Conservation (phyloP, 2,797 vertebrate species). For the Atherinosoma microstoma region DNA sequence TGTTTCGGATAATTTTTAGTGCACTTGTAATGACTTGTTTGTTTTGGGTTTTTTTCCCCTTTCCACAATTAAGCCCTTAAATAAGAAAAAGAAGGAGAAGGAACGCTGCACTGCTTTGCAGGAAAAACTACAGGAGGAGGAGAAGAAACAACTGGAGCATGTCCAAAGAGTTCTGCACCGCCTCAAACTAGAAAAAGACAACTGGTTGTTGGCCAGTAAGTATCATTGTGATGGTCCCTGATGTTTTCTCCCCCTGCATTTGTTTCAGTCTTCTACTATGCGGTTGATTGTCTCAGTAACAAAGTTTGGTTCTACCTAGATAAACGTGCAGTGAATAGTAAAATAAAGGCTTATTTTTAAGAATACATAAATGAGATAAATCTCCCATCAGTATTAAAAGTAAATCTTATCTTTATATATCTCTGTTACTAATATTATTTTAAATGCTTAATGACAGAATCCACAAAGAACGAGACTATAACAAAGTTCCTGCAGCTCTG, state of each 20-base stretch:
- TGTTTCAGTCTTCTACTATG: neutral
- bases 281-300: too few species aligned
- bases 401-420: neutral
- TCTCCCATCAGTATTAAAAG: neutral
- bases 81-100: conserved; percentile 99
- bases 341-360: too few species aligned
- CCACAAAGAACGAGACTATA: conserved; percentile 99
- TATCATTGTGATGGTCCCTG: conserved; percentile 31
- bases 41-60: neutral
- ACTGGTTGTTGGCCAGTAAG: conserved; percentile 98
- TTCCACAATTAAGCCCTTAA: conserved; percentile 86
- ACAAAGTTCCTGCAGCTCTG: conserved; percentile 99
- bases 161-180: conserved; percentile 95
- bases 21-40: neutral
- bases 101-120: conserved; percentile 98
- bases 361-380: too few species aligned
- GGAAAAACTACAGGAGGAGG: conserved; percentile 97
- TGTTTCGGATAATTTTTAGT: neutral
- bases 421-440: conserved; percentile 18
- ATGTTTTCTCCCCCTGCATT: neutral
- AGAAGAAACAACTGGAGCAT: conserved; percentile 97
- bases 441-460: conserved; percentile 83
- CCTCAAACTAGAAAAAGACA: conserved; percentile 98
- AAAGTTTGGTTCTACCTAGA: too few species aligned
- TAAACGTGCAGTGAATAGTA: too few species aligned